phyloP scores from a whole-genome alignment of 2,888 invertebrate species.

The Volucella zonaria region DNA sequence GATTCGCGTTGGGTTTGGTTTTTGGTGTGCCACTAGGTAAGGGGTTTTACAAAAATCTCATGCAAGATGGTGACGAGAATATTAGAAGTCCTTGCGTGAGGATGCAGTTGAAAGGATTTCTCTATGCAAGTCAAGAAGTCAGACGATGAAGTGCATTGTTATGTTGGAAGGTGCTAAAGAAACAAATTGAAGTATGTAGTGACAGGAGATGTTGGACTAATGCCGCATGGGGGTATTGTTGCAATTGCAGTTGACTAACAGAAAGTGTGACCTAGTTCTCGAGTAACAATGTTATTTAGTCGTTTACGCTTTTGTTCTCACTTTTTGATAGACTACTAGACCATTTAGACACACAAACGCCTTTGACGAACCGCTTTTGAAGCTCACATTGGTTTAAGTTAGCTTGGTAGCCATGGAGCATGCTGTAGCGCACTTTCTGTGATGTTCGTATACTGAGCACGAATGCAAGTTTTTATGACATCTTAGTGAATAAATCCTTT shows the following conservation, averaged over 20 bases:
- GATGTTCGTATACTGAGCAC: too few species aligned
- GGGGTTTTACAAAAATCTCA: slow-evolving; percentile 36
- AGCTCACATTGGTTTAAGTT: too few species aligned
- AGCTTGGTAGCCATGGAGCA: too few species aligned
- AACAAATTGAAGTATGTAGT: slow-evolving; percentile 40
- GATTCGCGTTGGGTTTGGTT: slow-evolving; percentile 43
- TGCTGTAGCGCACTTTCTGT: too few species aligned
- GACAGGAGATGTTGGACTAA: slow-evolving; percentile 21
- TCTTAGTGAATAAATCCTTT: too few species aligned
- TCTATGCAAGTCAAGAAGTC: slow-evolving; percentile 59
- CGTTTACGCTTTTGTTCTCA: too few species aligned
- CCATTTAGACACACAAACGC: too few species aligned
- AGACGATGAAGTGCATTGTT: slow-evolving; percentile 41
- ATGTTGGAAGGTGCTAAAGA: slow-evolving; percentile 30
- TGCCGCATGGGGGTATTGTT: slow-evolving; percentile 24
- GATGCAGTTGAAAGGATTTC: slow-evolving; percentile 48
- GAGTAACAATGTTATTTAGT: slow-evolving; percentile 3
- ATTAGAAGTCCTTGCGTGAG: slow-evolving; percentile 5
- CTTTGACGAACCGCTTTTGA: too few species aligned
- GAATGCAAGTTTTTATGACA: too few species aligned
- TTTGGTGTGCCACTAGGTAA: neutral
- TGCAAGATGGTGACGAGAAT: slow-evolving; percentile 48
- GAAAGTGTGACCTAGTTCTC: slow-evolving; percentile 33
- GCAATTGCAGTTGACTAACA: neutral
- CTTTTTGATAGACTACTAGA: too few species aligned